Percentiles rank a stretch among this genome's conserved stretches.
phyloP scores from a whole-genome alignment of 2,113 vertebrate species.

The Lagopus leucura region DNA sequence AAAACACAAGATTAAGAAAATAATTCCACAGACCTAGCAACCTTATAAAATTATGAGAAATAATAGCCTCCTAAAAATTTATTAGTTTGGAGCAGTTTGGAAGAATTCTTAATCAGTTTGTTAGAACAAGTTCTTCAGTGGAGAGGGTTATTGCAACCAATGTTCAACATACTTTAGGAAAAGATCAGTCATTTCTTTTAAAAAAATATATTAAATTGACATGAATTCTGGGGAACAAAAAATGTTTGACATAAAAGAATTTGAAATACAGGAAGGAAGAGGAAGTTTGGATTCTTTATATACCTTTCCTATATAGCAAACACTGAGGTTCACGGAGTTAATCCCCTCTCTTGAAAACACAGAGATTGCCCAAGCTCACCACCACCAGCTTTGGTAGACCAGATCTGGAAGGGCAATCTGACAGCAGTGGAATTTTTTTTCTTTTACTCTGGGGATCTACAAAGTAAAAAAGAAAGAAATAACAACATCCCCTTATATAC shows the following conservation, averaged over 20 bases:
- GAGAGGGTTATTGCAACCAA: not conserved
- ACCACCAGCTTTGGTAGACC: not conserved
- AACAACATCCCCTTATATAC: not conserved
- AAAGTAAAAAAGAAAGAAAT: not conserved
- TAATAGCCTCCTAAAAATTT: not conserved
- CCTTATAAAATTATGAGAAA: not conserved
- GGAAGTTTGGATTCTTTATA: not conserved
- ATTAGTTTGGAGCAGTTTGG: not conserved
- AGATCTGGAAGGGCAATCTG: not conserved
- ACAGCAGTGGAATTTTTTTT: not conserved
- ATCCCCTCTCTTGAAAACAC: not conserved
- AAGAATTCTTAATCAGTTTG: not conserved
- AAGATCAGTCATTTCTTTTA: not conserved
- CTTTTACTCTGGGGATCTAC: not conserved
- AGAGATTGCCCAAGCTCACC: not conserved
- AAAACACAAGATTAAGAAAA: not conserved
- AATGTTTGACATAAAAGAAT: not conserved
- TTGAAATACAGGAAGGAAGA: not conserved
- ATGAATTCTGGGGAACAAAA: not conserved
- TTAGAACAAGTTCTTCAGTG: not conserved
- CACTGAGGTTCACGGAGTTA: not conserved
- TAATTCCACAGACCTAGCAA: not conserved
- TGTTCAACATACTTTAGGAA: not conserved
- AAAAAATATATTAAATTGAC: not conserved
- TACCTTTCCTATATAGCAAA: not conserved